Base-by-base conservation (phyloP, 2,113 vertebrate genomes). In the Pholis gunnellus region DNA sequence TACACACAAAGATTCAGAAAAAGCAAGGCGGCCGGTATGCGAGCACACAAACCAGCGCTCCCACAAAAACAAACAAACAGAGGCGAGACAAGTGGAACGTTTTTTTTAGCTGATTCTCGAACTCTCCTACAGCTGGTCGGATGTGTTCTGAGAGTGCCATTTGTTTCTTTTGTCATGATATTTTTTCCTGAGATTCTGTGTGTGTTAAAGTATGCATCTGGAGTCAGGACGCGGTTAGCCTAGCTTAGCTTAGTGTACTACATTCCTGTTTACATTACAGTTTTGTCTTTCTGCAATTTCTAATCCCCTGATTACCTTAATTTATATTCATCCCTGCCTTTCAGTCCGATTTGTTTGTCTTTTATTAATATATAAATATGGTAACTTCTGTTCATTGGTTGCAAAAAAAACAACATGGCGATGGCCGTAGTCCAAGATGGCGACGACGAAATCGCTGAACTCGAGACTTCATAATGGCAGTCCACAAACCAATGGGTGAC, bases 11-110 rank as follows among this genome's bases (percentile, higher is more conserved):
- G 64, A 67, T 18, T 6, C 29, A 59, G 36, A 44, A 18, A 67
- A 36, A 17, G 14, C n/a, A 8, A 73, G 48, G 34, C 9, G 44
- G 54, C 54, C 56, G 48, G 29, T 72, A 77, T 46, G 29, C 38
- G 1, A n/a, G 52, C 31, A 48, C 75, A 61, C 69, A 57, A 10
- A 61, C 46, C 7, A 14, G 20, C 6, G 48, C 68, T 70, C 72
- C 73, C 3, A 17, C 34, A 40, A 20, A 27, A 48, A 52, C 65
- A 60, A 34, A 78, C 79, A 86, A 79, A 82, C 75, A 56, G 1
- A 44, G 54, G 50, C n/a, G 1, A 68, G 11, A 75, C 71, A 31
- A 64, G 40, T 11, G 31, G 38, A 57, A 54, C 25, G 0, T 8
- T 36, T 46, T 52, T 50, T 50, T 50, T 50, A 2, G 20, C 64